Evolutionary conservation across 2,888 invertebrate genomes (phyloP).

Genomic region (Zele albiditarsus): DNA sequence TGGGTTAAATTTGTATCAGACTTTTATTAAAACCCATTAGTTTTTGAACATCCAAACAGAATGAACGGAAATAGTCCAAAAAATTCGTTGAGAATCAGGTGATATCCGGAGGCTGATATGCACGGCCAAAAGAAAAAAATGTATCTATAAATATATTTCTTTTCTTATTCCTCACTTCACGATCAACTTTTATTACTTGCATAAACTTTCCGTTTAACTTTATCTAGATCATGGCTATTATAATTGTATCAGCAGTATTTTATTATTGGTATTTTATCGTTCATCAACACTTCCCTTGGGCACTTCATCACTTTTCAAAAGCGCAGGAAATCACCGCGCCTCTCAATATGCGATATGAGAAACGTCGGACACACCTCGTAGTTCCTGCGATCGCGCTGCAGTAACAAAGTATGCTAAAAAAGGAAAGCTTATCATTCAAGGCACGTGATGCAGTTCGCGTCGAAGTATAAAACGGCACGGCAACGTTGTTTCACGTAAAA

Average conservation of each 20-base stretch:
- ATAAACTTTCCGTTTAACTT: too few relatives aligned
- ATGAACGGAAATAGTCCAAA: too few relatives aligned
- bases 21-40: too few relatives aligned
- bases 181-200: too few relatives aligned
- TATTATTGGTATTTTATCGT: slow-evolving; percentile 13
- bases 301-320: slow-evolving; percentile 51
- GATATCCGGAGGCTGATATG: too few relatives aligned
- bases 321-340: slow-evolving; percentile 45
- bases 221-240: too few relatives aligned
- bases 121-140: too few relatives aligned
- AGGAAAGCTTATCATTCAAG: slow-evolving; percentile 50
- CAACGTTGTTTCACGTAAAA: slow-evolving; percentile 40
- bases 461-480: slow-evolving; percentile 45
- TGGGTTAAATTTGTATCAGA: too few relatives aligned
- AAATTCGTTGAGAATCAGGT: too few relatives aligned
- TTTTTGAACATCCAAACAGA: too few relatives aligned
- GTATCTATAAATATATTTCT: not conserved
- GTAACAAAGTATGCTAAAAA: slow-evolving; percentile 44
- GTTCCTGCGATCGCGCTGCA: slow-evolving; percentile 40
- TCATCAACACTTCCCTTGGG: slow-evolving; percentile 33
- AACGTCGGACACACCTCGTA: slow-evolving; percentile 47
- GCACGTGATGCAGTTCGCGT: slow-evolving; percentile 49
- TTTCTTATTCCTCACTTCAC: not conserved
- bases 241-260: slow-evolving; percentile 8
- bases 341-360: not conserved